Base-by-base conservation (phyloP, 1,140 invertebrate species). In the Psilanteris sp. region DNA sequence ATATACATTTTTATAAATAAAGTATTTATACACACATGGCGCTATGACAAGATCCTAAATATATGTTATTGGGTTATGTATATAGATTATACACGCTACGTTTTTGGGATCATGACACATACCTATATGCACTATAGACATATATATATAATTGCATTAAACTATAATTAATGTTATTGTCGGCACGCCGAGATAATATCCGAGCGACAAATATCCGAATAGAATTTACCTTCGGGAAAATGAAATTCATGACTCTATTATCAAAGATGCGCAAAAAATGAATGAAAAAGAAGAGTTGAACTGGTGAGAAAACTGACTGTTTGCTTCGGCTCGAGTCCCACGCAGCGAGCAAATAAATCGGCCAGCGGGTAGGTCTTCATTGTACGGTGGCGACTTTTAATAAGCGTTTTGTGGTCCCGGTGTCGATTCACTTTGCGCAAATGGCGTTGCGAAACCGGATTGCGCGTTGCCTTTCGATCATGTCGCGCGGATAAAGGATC, bases 381-480 rank as follows among this genome's bases (percentile, higher is more conserved):
- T 46, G 46, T 66, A 32, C 57, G 18, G 22, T 27, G 41, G 44
- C 59, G 39, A 31, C 41, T 36, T 29, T 29, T 16, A 54, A 36
- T 61, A 62, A 68, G 48, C 9, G 50, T 26, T 67, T 61, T 67
- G 52, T 46, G 70, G 61, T 50, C 29, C 39, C 9, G 26, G 43
- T 31, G 26, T 62, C 46, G 66, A 50, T 55, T 54, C 44, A 34
- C 57, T 48, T 34, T 57, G 44, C 34, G 68, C 48, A 29, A 73
- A 71, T 11, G 20, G 32, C 52, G 22, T 61, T 39, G 64, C 55
- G 44, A 64, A 79, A 79, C 64, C 54, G 59, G 77, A 70, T 77
- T 50, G 20, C 57, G 55, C 16, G 41, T 71, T 70, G 50, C 48
- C 72, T 50, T 44, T 75, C 32, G 57, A 68, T 64, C 55, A 31